Percentiles rank a stretch among this genome's conserved stretches.
phyloP scores from a whole-genome alignment of 2,888 invertebrate species.

The Lithophane semibrunnea region DNA sequence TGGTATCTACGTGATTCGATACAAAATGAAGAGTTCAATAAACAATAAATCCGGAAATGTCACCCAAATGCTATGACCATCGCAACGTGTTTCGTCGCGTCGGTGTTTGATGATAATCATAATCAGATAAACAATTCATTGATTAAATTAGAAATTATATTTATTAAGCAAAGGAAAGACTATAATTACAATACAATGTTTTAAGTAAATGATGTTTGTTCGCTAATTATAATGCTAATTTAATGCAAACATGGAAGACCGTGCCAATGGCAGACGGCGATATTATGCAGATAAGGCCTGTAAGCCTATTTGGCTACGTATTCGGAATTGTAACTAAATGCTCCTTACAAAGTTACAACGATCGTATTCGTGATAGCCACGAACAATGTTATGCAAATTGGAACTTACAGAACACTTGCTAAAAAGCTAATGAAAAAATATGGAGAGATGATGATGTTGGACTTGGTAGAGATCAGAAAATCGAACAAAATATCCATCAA shows the following conservation, averaged over 20 bases:
- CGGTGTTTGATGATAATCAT: background rate
- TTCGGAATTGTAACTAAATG: conserved; percentile 20
- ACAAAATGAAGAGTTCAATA: background rate
- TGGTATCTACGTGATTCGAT: background rate
- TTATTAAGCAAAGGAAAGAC: background rate
- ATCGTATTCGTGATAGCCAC: conserved; percentile 1
- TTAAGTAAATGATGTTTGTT: conserved; percentile 30
- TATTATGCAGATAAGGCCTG: conserved; percentile 46
- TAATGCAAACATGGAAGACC: conserved; percentile 32
- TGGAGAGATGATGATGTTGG: background rate
- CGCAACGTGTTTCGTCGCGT: too few relatives aligned
- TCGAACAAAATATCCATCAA: background rate
- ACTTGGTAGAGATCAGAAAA: background rate
- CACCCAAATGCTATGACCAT: background rate
- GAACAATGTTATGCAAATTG: conserved; percentile 16
- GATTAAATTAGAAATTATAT: background rate
- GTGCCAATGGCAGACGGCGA: conserved; percentile 33
- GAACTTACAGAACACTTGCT: background rate
- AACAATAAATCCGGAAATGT: background rate
- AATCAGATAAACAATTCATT: background rate
- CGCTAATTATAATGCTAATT: conserved; percentile 53
- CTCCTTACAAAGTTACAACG: conserved; percentile 27
- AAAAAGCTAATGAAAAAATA: background rate
- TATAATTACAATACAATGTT: conserved; percentile 19
- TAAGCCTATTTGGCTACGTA: conserved; percentile 32